These are phyloP conservation scores for Hypomesus transpacificus DNA, from an alignment of 2,113 vertebrate genomes.

Conservation along the genomic window DNA sequence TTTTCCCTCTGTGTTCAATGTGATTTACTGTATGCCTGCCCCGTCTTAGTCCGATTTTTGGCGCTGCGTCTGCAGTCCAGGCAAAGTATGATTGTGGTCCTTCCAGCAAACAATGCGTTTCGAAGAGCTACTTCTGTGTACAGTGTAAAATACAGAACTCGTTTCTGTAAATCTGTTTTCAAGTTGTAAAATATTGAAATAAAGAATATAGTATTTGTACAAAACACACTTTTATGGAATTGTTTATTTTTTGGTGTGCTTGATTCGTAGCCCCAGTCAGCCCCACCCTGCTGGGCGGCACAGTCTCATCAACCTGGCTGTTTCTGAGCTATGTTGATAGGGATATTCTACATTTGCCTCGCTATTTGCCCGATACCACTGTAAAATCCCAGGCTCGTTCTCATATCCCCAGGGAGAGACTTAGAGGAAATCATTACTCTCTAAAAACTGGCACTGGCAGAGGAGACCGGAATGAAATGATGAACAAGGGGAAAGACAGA, in stretches of 20 bases:
- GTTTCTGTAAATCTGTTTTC: conserved; percentile 76
- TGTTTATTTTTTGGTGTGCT: neutral
- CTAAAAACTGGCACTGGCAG: too few relatives aligned
- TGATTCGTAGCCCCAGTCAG: too few relatives aligned
- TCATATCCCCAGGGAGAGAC: too few relatives aligned
- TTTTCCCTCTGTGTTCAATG: conserved; percentile 39
- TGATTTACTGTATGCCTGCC: conserved; percentile 9
- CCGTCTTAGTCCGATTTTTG: conserved; percentile 2
- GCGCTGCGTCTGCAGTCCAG: conserved; percentile 69
- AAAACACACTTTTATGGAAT: conserved; percentile 24
- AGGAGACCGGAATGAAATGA: too few relatives aligned
- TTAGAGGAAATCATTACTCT: too few relatives aligned
- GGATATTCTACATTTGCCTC: too few relatives aligned
- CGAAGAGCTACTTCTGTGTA: conserved; percentile 56
- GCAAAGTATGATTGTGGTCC: conserved; percentile 52
- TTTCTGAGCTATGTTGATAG: too few relatives aligned
- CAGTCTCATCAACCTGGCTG: too few relatives aligned
- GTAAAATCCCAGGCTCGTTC: too few relatives aligned
- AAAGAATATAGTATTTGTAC: conserved; percentile 78
- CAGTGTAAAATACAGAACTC: conserved; percentile 70
- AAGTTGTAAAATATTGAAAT: conserved; percentile 78
- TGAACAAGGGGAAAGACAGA: too few relatives aligned
- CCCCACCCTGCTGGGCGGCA: too few relatives aligned
- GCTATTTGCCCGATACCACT: too few relatives aligned
- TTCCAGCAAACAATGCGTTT: conserved; percentile 53